Evolutionary conservation across 2,888 invertebrate genomes (phyloP), one percentile per base, ranked within the genome.

Genomic region (Syrista parreyssii): DNA sequence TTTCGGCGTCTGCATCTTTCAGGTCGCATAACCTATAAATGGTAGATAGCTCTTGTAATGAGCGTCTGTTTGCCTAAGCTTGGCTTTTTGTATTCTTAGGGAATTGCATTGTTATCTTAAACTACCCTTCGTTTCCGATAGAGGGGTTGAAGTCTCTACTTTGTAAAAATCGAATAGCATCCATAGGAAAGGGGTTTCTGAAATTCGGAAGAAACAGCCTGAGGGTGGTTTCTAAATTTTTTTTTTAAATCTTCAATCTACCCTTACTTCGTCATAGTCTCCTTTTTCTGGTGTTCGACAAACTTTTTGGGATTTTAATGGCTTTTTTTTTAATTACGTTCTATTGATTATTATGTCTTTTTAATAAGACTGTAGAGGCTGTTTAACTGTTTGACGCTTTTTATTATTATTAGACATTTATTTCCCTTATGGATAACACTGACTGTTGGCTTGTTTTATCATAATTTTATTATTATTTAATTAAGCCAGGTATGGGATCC

Each of bases 401-500:
- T 40, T 9, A 15, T 15, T 40, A 2, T 23, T 55, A 23, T 55
- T 9, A 9, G 2, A 23, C 9, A 1, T 23, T 55, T 23, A 1
- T 55, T 23, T 23, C 2, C 9, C 0, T 23, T 9, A 0, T 6
- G 0, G 0, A 0, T 0, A 23, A 55, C 23, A 23, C 6, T 23
- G 9, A 23, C 55, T 55, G 6, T 55, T 55, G 23, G 3, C 0
- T 15, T 55, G 23, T 0, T 23, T 55, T 23, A 55, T 9, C 6
- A 1, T 9, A 2, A 23, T 23, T 55, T 55, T 23, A 9, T 55
- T 23, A 23, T 55, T 55, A 55, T 23, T 55, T 9, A 23, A 55
- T 55, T 0, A 23, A 55, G 23, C 23, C 55, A 9, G 55, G 2
- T 15, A 23, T 23, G 55, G 23, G 23, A 23, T 23, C 2, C 9